Evolutionary conservation across 2,888 invertebrate genomes (phyloP).

Genomic region (Girardia tigrina): DNA sequence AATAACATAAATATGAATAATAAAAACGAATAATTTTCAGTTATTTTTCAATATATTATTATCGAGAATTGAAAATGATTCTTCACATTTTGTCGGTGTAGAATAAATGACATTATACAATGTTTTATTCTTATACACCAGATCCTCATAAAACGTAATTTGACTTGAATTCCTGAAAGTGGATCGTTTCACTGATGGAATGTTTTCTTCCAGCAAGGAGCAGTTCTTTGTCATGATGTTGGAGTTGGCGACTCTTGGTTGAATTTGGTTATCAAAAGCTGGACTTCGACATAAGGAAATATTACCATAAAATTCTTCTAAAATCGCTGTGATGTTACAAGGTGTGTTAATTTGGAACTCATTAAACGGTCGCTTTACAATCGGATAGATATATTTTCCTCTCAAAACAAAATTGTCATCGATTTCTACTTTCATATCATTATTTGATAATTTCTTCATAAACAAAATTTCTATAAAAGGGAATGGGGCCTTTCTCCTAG

Average conservation of each 20-base stretch:
- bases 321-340: neutral
- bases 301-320: neutral
- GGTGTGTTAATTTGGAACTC: neutral
- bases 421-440: neutral
- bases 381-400: neutral
- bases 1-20: too few species aligned
- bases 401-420: neutral
- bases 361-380: neutral
- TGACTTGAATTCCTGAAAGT: neutral
- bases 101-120: constrained; percentile 2
- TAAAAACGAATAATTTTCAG: too few species aligned
- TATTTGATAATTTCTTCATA: neutral
- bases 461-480: constrained; percentile 5
- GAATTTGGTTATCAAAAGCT: neutral
- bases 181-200: neutral
- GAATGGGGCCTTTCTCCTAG: neutral
- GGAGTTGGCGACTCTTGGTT: neutral
- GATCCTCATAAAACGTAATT: neutral
- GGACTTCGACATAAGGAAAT: neutral
- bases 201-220: neutral
- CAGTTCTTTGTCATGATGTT: neutral
- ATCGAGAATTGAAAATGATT: neutral
- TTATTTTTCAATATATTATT: too few species aligned
- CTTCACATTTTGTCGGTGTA: neutral
- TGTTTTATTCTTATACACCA: neutral